Percentiles rank a stretch among this genome's conserved stretches.
Evolutionary conservation across 2,888 invertebrate genomes (phyloP).

Genomic region (Agapetus fuscipes): DNA sequence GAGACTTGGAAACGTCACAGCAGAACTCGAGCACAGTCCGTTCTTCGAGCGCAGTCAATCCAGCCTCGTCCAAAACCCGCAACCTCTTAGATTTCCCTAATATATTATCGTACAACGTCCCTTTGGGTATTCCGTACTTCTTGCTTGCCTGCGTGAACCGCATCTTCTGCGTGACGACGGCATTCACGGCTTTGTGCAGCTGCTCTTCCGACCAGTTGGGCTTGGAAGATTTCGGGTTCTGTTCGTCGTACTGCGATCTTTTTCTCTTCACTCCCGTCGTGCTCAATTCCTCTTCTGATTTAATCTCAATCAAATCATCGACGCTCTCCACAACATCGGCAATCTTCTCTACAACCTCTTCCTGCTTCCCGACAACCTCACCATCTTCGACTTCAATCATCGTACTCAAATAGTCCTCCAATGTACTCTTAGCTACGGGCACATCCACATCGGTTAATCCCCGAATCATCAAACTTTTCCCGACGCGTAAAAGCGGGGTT

Average conservation of each 20-base stretch:
- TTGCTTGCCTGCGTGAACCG: constrained; percentile 67
- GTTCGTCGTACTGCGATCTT: too few relatives aligned
- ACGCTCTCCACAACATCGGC: too few relatives aligned
- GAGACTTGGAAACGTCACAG: constrained; percentile 59
- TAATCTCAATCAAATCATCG: too few relatives aligned
- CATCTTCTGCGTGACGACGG: constrained; percentile 66
- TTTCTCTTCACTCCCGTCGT: too few relatives aligned
- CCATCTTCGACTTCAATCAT: too few relatives aligned
- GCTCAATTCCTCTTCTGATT: too few relatives aligned
- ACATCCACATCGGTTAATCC: not conserved
- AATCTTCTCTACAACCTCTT: too few relatives aligned
- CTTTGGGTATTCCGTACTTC: constrained; percentile 64
- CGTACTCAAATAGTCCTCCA: too few relatives aligned
- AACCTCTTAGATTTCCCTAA: constrained; percentile 67
- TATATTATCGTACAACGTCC: constrained; percentile 69
- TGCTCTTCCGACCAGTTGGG: constrained; percentile 67
- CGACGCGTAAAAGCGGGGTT: not conserved
- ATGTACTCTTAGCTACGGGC: too few relatives aligned
- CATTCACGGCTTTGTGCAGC: constrained; percentile 65
- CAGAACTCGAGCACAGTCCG: constrained; percentile 59
- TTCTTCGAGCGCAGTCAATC: constrained; percentile 51
- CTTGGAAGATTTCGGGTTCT: too few relatives aligned
- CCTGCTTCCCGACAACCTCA: too few relatives aligned
- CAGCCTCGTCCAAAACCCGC: constrained; percentile 63
- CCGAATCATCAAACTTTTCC: not conserved